A percentile compares a stretch with the other conserved stretches of the same genome.
These are phyloP conservation scores for Geopemphigus sp. DNA, from an alignment of 1,140 invertebrate genomes.

Conservation along the genomic window DNA sequence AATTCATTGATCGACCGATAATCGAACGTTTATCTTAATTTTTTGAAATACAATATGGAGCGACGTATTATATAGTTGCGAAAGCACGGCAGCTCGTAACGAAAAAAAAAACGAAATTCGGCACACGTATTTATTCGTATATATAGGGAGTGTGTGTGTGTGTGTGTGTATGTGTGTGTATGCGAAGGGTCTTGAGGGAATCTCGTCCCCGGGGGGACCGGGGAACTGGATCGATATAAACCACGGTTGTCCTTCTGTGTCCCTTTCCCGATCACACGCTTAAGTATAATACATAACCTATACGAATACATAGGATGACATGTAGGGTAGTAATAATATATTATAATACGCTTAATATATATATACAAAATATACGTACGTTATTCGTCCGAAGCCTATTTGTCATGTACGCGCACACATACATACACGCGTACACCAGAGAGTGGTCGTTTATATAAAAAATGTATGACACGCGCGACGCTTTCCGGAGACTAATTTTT, in stretches of 20 bases:
- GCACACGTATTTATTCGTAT: no score
- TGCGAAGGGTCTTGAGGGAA: background rate
- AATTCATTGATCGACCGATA: no score
- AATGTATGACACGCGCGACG: no score
- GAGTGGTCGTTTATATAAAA: background rate
- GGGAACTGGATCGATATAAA: constrained; percentile 33
- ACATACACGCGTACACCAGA: background rate
- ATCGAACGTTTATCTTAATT: no score
- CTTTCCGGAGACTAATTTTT: no score
- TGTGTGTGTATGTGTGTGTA: background rate
- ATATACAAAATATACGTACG: background rate
- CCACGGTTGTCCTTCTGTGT: background rate
- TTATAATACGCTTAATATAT: background rate
- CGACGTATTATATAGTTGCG: background rate
- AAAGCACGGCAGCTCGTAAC: no score
- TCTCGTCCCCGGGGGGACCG: no score
- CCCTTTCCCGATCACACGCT: constrained; percentile 28
- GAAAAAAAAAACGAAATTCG: no score
- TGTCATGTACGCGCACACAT: background rate
- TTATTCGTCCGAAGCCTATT: constrained; percentile 18
- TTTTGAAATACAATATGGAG: no score
- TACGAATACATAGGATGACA: background rate
- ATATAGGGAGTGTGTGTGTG: background rate
- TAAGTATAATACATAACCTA: background rate
- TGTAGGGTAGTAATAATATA: background rate